Conservation (phyloP, 1,140 invertebrate genomes). For the Micrasema minimum region DNA sequence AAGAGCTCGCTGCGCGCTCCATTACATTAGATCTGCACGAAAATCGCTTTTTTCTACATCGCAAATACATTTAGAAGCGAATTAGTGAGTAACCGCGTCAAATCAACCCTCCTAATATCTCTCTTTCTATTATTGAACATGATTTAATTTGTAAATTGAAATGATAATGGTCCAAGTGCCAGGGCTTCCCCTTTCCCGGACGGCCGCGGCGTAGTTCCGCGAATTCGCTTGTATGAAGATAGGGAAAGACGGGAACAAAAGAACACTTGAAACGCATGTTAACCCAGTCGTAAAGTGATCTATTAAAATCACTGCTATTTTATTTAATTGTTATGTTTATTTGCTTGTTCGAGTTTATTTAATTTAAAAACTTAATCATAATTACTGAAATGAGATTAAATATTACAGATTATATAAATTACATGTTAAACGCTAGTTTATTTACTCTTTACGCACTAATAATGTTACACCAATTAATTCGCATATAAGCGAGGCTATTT, state of each 20-base stretch:
- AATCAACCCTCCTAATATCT: constrained; percentile 14
- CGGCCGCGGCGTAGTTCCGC: not conserved
- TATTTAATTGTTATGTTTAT: constrained; percentile 26
- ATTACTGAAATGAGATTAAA: too few species aligned
- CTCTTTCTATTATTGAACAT: constrained; percentile 24
- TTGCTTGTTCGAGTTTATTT: not conserved
- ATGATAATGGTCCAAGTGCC: constrained; percentile 36
- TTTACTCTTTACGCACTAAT: too few species aligned
- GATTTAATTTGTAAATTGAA: constrained; percentile 39
- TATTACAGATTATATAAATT: too few species aligned
- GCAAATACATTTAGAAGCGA: constrained; percentile 29
- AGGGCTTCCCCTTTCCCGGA: not conserved
- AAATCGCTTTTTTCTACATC: constrained; percentile 9
- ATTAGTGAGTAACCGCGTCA: constrained; percentile 19
- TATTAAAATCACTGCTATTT: constrained; percentile 18
- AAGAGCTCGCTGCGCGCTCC: constrained; percentile 7
- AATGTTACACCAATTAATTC: too few species aligned
- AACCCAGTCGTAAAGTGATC: constrained; percentile 32
- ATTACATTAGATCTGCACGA: constrained; percentile 30
- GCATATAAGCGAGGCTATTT: too few species aligned
- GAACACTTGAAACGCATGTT: constrained; percentile 32
- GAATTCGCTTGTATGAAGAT: constrained; percentile 2
- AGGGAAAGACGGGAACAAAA: constrained; percentile 10
- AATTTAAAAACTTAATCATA: too few species aligned
- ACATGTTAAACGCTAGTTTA: too few species aligned